phyloP scores from a whole-genome alignment of 2,113 vertebrate genomes.

The Ivindomyrus marchei region DNA sequence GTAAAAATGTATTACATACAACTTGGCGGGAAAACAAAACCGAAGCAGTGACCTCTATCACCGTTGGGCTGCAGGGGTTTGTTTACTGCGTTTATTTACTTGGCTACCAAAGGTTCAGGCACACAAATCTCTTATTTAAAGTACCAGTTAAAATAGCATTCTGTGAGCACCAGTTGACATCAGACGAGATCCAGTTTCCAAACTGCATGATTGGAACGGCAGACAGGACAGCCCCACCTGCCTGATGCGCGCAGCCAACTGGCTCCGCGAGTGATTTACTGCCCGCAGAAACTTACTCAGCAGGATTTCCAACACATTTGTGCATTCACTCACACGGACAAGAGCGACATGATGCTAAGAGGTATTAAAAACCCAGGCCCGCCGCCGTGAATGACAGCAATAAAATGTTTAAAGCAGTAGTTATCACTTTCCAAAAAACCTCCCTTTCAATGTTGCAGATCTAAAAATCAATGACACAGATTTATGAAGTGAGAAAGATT shows the following conservation, averaged over 20 bases:
- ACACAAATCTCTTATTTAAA: slow-evolving; percentile 31
- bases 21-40: neutral
- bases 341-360: slow-evolving; percentile 58
- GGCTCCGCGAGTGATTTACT: slow-evolving; percentile 55
- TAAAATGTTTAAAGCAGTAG: slow-evolving; percentile 56
- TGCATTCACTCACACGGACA: slow-evolving; percentile 44
- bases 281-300: slow-evolving; percentile 56
- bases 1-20: neutral
- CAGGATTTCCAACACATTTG: slow-evolving; percentile 54
- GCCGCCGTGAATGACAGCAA: slow-evolving; percentile 48
- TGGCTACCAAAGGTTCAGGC: slow-evolving; percentile 25
- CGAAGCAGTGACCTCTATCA: neutral
- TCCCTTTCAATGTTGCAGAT: slow-evolving; percentile 28
- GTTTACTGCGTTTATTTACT: slow-evolving; percentile 16
- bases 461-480: slow-evolving; percentile 30
- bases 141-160: slow-evolving; percentile 28
- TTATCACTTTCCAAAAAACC: slow-evolving; percentile 45
- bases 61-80: neutral
- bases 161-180: slow-evolving; percentile 37
- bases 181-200: slow-evolving; percentile 40
- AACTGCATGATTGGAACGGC: slow-evolving; percentile 36
- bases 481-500: slow-evolving; percentile 28
- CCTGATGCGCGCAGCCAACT: slow-evolving; percentile 43
- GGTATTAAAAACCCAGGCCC: slow-evolving; percentile 50
- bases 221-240: slow-evolving; percentile 43